These are phyloP conservation scores for Decapterus maruadsi DNA, from an alignment of 2,797 vertebrate genomes.

Conservation along the genomic window DNA sequence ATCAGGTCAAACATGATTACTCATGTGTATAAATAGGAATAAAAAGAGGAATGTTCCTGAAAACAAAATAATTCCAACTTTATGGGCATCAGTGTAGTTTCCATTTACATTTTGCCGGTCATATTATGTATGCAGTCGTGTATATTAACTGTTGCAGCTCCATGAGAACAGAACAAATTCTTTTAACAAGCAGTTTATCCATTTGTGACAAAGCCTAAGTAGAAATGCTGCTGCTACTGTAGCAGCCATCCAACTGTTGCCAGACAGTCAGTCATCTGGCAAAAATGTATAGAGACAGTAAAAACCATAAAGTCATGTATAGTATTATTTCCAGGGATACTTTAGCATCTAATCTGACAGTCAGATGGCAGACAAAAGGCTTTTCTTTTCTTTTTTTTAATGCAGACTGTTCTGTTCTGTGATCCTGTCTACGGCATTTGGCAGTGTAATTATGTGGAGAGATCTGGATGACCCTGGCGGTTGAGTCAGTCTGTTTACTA, in stretches of 20 bases:
- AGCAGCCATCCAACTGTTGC: background rate
- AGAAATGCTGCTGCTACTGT: background rate
- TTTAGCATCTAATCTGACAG: background rate
- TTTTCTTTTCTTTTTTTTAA: conserved; percentile 7
- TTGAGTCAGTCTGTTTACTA: conserved; percentile 40
- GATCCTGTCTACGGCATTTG: conserved; percentile 21
- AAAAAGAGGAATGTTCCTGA: too few species aligned
- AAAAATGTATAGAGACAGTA: background rate
- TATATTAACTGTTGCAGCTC: too few species aligned
- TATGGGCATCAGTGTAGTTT: too few species aligned
- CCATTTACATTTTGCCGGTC: too few species aligned
- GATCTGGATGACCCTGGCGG: conserved; percentile 33
- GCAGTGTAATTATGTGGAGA: conserved; percentile 33
- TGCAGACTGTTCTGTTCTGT: conserved; percentile 18
- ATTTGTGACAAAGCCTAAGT: background rate
- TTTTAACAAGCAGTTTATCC: background rate
- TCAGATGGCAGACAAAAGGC: conserved; percentile 3
- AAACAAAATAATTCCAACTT: too few species aligned
- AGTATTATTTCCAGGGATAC: background rate
- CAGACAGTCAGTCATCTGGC: background rate
- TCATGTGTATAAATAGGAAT: too few species aligned
- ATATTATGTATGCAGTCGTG: too few species aligned
- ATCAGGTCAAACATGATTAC: too few species aligned
- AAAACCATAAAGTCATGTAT: background rate
- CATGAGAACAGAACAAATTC: too few species aligned